phyloP scores from a whole-genome alignment of 2,888 invertebrate species.

The Mythimna impura region DNA sequence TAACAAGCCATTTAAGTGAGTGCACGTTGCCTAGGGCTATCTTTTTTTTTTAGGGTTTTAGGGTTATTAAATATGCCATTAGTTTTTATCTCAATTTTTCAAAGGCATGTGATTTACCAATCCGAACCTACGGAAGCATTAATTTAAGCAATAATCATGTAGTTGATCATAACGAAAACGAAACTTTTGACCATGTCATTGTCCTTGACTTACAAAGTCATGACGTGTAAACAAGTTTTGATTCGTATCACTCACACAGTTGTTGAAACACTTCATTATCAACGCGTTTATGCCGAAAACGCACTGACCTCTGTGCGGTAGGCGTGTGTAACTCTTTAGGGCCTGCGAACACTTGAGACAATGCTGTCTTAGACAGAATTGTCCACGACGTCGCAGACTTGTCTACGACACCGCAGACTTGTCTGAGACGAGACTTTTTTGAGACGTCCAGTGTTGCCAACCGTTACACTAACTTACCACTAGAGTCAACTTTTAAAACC shows the following conservation, averaged over 20 bases:
- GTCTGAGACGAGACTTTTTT: too few species aligned
- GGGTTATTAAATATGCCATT: too few species aligned
- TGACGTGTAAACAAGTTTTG: slow-evolving; percentile 12
- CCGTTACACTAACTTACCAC: too few species aligned
- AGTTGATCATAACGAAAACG: slow-evolving; percentile 1
- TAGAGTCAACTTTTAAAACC: too few species aligned
- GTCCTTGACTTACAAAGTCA: slow-evolving; percentile 23
- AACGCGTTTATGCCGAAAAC: not conserved
- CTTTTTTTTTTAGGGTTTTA: too few species aligned
- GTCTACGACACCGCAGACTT: too few species aligned
- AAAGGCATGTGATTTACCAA: not conserved
- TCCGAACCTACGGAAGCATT: not conserved
- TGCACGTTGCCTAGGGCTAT: not conserved
- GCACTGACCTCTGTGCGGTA: too few species aligned
- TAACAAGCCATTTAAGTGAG: not conserved
- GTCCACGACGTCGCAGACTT: too few species aligned
- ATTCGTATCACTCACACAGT: not conserved
- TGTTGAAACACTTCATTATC: not conserved
- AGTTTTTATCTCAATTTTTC: not conserved
- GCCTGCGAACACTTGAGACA: too few species aligned
- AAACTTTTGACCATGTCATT: not conserved
- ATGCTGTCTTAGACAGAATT: too few species aligned
- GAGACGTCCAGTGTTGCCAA: too few species aligned
- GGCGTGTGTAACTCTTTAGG: too few species aligned
- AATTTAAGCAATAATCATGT: slow-evolving; percentile 7